Conservation (phyloP, 2,888 invertebrate species). For the Caenorhabditis sp. region DNA sequence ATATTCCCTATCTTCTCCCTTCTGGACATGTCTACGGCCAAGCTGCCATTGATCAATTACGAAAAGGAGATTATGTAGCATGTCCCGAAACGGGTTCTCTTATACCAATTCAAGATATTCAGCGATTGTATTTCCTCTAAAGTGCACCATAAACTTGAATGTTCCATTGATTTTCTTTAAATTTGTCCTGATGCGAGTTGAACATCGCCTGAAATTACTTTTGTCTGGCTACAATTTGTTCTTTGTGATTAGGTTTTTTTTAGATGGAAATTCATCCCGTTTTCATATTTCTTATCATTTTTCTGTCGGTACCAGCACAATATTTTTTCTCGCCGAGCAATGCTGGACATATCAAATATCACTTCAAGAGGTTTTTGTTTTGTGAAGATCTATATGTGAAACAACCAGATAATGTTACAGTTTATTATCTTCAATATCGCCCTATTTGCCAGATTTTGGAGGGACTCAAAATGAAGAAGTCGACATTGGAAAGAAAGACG, state of each 20-base stretch:
- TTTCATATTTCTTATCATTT: constrained; percentile 44
- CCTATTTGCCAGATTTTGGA: background rate
- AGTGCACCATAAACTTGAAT: background rate
- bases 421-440: background rate
- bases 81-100: constrained; percentile 93
- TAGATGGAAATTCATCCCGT: constrained; percentile 49
- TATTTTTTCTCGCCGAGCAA: constrained; percentile 54
- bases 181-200: background rate
- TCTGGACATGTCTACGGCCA: constrained; percentile 84
- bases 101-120: constrained; percentile 87
- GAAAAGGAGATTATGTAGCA: constrained; percentile 84
- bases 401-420: too few species aligned
- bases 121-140: constrained; percentile 97
- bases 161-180: background rate
- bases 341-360: constrained; percentile 55
- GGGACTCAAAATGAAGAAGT: background rate
- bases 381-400: too few species aligned
- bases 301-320: constrained; percentile 58
- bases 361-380: constrained; percentile 4
- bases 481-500: background rate
- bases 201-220: background rate
- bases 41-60: constrained; percentile 41
- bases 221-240: background rate
- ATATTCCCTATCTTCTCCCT: constrained; percentile 92
- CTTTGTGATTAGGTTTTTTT: background rate